These are phyloP conservation scores for Schizopygopsis malacanthus DNA, from an alignment of 2,797 vertebrate genomes.

Conservation along the genomic window DNA sequence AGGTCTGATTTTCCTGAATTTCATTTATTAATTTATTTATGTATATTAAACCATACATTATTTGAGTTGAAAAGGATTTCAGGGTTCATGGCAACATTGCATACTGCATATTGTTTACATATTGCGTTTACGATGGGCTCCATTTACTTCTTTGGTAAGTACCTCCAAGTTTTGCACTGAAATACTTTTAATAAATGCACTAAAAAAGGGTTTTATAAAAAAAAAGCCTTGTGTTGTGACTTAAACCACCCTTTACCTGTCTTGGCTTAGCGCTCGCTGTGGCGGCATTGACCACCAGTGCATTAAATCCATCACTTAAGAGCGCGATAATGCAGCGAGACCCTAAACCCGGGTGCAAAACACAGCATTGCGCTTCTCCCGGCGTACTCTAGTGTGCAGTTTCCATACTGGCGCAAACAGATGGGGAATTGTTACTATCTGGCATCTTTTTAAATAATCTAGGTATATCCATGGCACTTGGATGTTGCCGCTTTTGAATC, in stretches of 20 bases:
- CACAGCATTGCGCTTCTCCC: conserved; percentile 55
- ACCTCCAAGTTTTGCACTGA: neutral
- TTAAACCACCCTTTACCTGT: neutral
- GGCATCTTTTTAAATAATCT: conserved; percentile 78
- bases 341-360: conserved; percentile 73
- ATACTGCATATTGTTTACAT: neutral
- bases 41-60: neutral
- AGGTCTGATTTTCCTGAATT: too few relatives aligned
- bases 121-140: neutral
- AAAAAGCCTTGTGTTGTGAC: neutral
- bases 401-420: conserved; percentile 64
- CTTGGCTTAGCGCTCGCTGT: neutral
- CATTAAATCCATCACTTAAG: conserved; percentile 43
- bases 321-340: conserved; percentile 64
- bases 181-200: neutral
- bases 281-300: conserved; percentile 33
- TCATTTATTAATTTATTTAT: neutral
- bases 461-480: conserved; percentile 72
- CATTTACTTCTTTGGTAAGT: neutral
- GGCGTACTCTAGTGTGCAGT: conserved; percentile 62
- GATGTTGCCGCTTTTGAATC: conserved; percentile 71
- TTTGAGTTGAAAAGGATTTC: neutral
- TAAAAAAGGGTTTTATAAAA: neutral
- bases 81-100: neutral
- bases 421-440: conserved; percentile 65